These are phyloP conservation scores for Petrocephalus sullivani DNA, from an alignment of 2,797 vertebrate genomes.

Conservation along the genomic window DNA sequence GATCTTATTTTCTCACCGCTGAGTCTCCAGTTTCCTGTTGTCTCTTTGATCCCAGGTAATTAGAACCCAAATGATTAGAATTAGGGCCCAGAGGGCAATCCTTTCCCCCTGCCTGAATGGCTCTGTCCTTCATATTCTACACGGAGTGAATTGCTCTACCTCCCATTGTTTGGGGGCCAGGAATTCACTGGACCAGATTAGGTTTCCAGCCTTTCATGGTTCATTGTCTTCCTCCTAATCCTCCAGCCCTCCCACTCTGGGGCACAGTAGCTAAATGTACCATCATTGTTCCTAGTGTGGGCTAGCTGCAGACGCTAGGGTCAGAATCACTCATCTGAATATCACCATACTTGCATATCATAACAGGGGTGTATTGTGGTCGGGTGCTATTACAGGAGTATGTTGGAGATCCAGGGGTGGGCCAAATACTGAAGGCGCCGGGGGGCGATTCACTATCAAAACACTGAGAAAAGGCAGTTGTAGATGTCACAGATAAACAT, in stretches of 20 bases:
- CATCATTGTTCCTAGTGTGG: slow-evolving; percentile 31
- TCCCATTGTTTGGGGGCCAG: slow-evolving; percentile 55
- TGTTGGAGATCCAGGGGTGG: background rate
- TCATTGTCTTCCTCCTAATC: slow-evolving; percentile 41
- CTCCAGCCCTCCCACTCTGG: slow-evolving; percentile 43
- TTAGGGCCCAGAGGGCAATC: slow-evolving; percentile 50
- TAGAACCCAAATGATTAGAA: slow-evolving; percentile 56
- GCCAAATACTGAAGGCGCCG: background rate
- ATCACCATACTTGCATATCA: background rate
- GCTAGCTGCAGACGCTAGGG: background rate
- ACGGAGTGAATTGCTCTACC: slow-evolving; percentile 53
- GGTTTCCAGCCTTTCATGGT: slow-evolving; percentile 48
- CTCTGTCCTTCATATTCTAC: slow-evolving; percentile 48
- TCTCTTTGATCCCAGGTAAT: slow-evolving; percentile 59
- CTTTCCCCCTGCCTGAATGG: slow-evolving; percentile 50
- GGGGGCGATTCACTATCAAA: background rate
- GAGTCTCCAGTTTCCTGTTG: slow-evolving; percentile 54
- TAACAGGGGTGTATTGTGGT: background rate
- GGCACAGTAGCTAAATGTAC: slow-evolving; percentile 43
- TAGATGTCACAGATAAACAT: background rate
- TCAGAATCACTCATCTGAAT: slow-evolving; percentile 1
- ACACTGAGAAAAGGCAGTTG: background rate
- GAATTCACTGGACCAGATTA: slow-evolving; percentile 51
- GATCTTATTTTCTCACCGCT: slow-evolving; percentile 24
- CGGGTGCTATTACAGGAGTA: background rate